Percentiles rank a stretch among this genome's conserved stretches.
These are phyloP conservation scores for Phrixothrix hirtus DNA, from an alignment of 2,888 invertebrate species.

Conservation along the genomic window DNA sequence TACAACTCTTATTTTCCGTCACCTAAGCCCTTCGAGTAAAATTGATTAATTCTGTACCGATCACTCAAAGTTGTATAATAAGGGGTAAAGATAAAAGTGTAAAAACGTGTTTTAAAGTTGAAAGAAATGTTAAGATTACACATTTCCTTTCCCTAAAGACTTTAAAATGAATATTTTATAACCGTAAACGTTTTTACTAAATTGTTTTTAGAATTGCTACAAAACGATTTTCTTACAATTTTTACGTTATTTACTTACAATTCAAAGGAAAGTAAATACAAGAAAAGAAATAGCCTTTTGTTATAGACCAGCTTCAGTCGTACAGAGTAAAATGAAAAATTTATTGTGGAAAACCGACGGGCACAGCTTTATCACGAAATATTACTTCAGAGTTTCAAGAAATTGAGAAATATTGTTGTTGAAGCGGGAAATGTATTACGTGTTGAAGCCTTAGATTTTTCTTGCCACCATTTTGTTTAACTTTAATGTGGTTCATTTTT, in stretches of 20 bases:
- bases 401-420: constrained; percentile 24
- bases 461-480: too few relatives aligned
- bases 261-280: constrained; percentile 13
- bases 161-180: too few relatives aligned
- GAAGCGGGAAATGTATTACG: constrained; percentile 16
- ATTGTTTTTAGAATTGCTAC: neutral
- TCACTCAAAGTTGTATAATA: too few relatives aligned
- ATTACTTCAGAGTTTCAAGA: constrained; percentile 20
- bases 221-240: constrained; percentile 1
- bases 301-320: constrained; percentile 14
- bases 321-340: constrained; percentile 22
- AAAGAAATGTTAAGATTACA: too few relatives aligned
- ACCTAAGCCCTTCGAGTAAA: too few relatives aligned
- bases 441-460: constrained; percentile 13
- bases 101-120: too few relatives aligned
- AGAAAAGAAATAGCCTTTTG: constrained; percentile 12
- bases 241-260: constrained; percentile 16
- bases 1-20: too few relatives aligned
- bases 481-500: too few relatives aligned
- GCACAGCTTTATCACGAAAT: constrained; percentile 24
- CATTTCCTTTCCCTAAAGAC: too few relatives aligned
- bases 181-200: too few relatives aligned
- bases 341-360: constrained; percentile 26
- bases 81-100: too few relatives aligned
- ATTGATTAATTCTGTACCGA: too few relatives aligned